These are phyloP conservation scores for Halictus quadricinctus DNA, from an alignment of 2,888 invertebrate genomes.

Conservation along the genomic window DNA sequence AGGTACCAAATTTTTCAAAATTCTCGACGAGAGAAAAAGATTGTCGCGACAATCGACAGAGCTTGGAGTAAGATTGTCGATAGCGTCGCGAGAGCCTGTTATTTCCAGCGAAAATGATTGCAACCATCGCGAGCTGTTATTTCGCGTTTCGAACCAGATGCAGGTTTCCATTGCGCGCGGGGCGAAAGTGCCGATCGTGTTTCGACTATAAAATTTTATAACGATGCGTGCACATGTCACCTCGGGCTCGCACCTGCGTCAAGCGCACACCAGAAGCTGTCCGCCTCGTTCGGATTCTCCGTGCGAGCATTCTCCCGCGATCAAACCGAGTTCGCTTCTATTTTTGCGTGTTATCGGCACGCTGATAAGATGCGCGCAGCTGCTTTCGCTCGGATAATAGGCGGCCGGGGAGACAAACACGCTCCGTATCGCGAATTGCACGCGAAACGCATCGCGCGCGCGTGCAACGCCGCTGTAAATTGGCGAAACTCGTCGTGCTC, in stretches of 20 bases:
- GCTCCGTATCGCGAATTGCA: constrained; percentile 22
- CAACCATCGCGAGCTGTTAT: not conserved
- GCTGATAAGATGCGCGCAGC: constrained; percentile 52
- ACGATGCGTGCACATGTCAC: constrained; percentile 33
- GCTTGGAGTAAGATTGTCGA: not conserved
- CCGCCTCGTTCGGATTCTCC: constrained; percentile 41
- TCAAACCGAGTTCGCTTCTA: constrained; percentile 35
- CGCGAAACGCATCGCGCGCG: constrained; percentile 11
- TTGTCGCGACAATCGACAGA: not conserved
- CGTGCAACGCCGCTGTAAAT: not conserved
- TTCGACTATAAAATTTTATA: constrained; percentile 2
- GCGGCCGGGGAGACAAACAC: constrained; percentile 33
- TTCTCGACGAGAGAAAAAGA: not conserved
- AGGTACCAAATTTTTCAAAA: not conserved
- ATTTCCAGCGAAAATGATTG: not conserved
- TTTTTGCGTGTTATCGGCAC: constrained; percentile 50
- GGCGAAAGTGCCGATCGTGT: not conserved
- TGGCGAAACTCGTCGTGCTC: not conserved
- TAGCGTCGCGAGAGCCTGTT: not conserved
- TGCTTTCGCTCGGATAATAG: constrained; percentile 48
- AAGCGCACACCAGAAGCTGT: constrained; percentile 16
- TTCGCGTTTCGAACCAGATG: not conserved
- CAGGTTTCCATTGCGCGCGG: not conserved
- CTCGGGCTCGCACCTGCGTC: constrained; percentile 35
- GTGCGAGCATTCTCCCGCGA: constrained; percentile 15